Percentiles rank a stretch among this genome's conserved stretches.
Evolutionary conservation across 2,888 invertebrate species (phyloP).

Genomic region (Gymnosoma rotundatum): DNA sequence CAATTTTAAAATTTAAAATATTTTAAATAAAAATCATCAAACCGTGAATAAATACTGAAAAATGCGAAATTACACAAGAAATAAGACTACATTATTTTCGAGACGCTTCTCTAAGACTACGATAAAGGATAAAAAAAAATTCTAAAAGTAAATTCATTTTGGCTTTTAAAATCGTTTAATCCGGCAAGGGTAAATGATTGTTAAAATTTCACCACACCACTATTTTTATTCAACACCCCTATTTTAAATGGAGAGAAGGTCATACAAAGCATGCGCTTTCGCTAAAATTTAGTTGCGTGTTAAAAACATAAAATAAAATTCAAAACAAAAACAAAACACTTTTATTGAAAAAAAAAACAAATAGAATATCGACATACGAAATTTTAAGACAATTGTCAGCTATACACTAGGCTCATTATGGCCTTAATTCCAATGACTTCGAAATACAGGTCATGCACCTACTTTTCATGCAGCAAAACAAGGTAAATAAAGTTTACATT

Average conservation of each 20-base stretch:
- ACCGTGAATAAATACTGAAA: too few relatives aligned
- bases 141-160: too few relatives aligned
- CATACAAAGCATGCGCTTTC: constrained; percentile 51
- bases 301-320: constrained; percentile 11
- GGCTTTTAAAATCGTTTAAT: too few relatives aligned
- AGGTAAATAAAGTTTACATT: too few relatives aligned
- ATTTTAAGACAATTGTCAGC: not conserved
- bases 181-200: not conserved
- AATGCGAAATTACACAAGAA: too few relatives aligned
- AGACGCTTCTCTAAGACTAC: too few relatives aligned
- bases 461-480: too few relatives aligned
- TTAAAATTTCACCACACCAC: constrained; percentile 30
- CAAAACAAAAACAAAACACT: not conserved
- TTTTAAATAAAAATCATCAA: too few relatives aligned
- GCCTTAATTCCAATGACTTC: not conserved
- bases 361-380: constrained; percentile 29
- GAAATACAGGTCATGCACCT: too few relatives aligned
- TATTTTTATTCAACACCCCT: not conserved
- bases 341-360: not conserved
- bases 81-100: too few relatives aligned
- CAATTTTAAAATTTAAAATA: too few relatives aligned
- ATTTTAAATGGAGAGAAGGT: constrained; percentile 1
- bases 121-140: too few relatives aligned
- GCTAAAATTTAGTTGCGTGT: constrained; percentile 23
- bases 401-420: not conserved